A percentile compares a stretch with the other conserved stretches of the same genome.
Evolutionary conservation across 2,797 vertebrate species (phyloP).

Genomic region (Semotilus atromaculatus): DNA sequence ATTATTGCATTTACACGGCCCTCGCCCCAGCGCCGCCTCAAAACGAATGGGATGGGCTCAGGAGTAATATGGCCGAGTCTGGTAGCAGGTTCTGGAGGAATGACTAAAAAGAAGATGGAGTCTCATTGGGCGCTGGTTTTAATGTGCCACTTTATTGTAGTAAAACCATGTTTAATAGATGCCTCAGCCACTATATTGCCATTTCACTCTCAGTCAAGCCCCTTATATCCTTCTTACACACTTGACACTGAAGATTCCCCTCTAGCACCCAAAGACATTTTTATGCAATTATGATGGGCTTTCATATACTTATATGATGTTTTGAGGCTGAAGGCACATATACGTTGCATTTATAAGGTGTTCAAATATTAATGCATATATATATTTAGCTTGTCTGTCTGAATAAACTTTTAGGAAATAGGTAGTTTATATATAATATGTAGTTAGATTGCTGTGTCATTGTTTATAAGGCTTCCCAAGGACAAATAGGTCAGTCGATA

Average conservation of each 20-base stretch:
- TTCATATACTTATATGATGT: constrained; percentile 31
- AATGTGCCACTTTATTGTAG: constrained; percentile 80
- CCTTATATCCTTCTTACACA: constrained; percentile 19
- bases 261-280: constrained; percentile 13
- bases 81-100: constrained; percentile 70
- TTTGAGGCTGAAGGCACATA: constrained; percentile 19
- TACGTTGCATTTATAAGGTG: constrained; percentile 65
- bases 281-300: constrained; percentile 41
- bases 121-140: constrained; percentile 74
- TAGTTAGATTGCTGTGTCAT: constrained; percentile 10
- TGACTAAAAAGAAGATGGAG: constrained; percentile 76
- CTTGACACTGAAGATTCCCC: constrained; percentile 20
- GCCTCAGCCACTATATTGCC: constrained; percentile 74
- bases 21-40: constrained; percentile 72
- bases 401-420: constrained; percentile 39
- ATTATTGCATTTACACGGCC: constrained; percentile 83
- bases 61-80: constrained; percentile 77
- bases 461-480: constrained; percentile 31
- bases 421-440: constrained; percentile 9
- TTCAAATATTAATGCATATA: constrained; percentile 50
- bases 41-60: constrained; percentile 77
- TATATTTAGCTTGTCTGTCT: constrained; percentile 43
- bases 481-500: constrained; percentile 14
- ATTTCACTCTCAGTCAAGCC: constrained; percentile 64
- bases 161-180: constrained; percentile 81